These are phyloP conservation scores for Pararge aegeria DNA, from an alignment of 1,140 invertebrate species.

Conservation along the genomic window DNA sequence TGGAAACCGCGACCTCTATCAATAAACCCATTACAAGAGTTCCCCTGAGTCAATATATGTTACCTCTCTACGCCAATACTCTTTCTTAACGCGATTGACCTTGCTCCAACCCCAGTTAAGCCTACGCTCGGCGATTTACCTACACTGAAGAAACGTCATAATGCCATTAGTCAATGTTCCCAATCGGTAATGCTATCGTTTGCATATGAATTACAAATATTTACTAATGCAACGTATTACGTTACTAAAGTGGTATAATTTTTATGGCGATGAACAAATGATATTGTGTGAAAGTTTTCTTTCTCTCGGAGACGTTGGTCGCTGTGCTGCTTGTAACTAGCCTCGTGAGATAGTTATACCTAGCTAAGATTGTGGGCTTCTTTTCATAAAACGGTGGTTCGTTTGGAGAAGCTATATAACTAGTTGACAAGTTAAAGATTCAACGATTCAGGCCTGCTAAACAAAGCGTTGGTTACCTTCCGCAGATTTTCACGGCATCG, in stretches of 20 bases:
- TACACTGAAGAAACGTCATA: neutral
- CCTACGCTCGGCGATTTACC: neutral
- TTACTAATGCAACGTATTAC: neutral
- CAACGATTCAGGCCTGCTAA: too few species aligned
- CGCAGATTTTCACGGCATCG: too few species aligned
- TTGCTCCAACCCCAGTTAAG: neutral
- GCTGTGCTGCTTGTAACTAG: too few species aligned
- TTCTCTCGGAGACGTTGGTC: neutral
- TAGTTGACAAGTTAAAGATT: too few species aligned
- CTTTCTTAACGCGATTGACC: neutral
- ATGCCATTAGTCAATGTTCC: constrained; percentile 1
- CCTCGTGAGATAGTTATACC: too few species aligned
- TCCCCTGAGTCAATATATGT: neutral
- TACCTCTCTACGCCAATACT: neutral
- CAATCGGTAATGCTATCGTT: constrained; percentile 4
- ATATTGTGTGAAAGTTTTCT: neutral
- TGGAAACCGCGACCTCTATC: neutral
- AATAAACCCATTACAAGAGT: neutral
- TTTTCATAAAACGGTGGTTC: too few species aligned
- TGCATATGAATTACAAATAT: neutral
- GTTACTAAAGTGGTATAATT: neutral
- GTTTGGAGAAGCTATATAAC: too few species aligned
- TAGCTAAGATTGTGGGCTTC: too few species aligned
- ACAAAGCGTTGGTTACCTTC: too few species aligned
- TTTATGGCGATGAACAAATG: neutral